A percentile compares a stretch with the other conserved stretches of the same genome.
phyloP scores from a whole-genome alignment of 2,797 vertebrate genomes.

The Pelodytes ibericus region DNA sequence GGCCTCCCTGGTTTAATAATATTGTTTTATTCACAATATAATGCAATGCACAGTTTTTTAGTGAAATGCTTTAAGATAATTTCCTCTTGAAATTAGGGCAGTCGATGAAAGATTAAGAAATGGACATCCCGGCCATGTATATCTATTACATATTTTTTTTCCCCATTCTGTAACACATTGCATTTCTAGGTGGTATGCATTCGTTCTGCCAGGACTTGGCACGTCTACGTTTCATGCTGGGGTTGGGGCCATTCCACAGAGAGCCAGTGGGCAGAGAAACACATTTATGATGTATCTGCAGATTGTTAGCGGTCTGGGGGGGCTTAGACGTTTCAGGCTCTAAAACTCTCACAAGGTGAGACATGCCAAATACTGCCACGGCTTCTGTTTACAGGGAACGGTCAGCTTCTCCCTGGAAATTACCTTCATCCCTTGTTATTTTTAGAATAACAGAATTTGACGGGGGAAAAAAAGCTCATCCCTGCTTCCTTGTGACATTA shows the following conservation, averaged over 20 bases:
- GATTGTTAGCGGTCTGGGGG: not conserved
- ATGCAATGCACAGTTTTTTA: too few relatives aligned
- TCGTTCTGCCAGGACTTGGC: constrained; percentile 1
- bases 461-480: too few relatives aligned
- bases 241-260: not conserved
- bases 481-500: too few relatives aligned
- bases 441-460: not conserved
- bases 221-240: not conserved
- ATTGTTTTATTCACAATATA: too few relatives aligned
- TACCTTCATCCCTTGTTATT: not conserved
- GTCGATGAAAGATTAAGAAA: too few relatives aligned
- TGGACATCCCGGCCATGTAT: too few relatives aligned
- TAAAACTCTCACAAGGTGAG: not conserved
- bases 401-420: not conserved
- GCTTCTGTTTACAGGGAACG: not conserved
- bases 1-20: too few relatives aligned
- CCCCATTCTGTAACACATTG: too few relatives aligned
- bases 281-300: constrained; percentile 6
- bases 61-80: too few relatives aligned
- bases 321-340: not conserved
- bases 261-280: not conserved
- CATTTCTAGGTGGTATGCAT: not conserved
- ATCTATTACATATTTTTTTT: not conserved
- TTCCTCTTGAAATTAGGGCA: too few relatives aligned
- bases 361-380: not conserved